Conservation (phyloP, 2,797 vertebrate species). For the Crax fasciolata region DNA sequence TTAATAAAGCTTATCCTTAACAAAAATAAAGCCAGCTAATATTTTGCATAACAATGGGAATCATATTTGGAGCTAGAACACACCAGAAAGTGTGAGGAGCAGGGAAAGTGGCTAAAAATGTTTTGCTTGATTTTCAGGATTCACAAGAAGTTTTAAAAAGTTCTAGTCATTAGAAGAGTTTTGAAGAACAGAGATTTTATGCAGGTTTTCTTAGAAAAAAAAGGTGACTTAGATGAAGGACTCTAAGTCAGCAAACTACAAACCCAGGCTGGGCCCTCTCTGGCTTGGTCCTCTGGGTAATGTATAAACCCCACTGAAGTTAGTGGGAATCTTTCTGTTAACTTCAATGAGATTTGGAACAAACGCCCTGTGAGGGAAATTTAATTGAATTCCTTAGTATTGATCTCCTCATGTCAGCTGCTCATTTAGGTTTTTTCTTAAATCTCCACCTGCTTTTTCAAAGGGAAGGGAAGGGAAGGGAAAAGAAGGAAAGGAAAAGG, state of each 20-base stretch:
- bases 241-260: conserved; percentile 16
- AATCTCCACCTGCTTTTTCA: neutral
- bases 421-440: conserved; percentile 50
- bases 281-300: neutral
- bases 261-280: neutral
- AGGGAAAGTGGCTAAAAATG: conserved; percentile 36
- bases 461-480: neutral
- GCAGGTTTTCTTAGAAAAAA: neutral
- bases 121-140: neutral
- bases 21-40: conserved; percentile 75
- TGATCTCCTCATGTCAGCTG: conserved; percentile 41
- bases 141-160: conserved; percentile 6
- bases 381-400: conserved; percentile 66
- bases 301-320: conserved; percentile 42
- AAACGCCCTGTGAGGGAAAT: conserved; percentile 29
- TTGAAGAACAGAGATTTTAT: conserved; percentile 2
- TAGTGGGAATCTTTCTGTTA: conserved; percentile 49
- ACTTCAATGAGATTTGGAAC: conserved; percentile 54
- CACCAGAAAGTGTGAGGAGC: neutral
- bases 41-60: conserved; percentile 74
- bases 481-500: too few relatives aligned
- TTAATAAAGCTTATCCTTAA: conserved; percentile 81
- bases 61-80: conserved; percentile 22
- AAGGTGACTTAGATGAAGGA: neutral
- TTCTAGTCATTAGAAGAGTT: neutral